Percentiles rank a stretch among this genome's conserved stretches.
phyloP scores from a whole-genome alignment of 2,888 invertebrate species.

The Eudemis profundana region DNA sequence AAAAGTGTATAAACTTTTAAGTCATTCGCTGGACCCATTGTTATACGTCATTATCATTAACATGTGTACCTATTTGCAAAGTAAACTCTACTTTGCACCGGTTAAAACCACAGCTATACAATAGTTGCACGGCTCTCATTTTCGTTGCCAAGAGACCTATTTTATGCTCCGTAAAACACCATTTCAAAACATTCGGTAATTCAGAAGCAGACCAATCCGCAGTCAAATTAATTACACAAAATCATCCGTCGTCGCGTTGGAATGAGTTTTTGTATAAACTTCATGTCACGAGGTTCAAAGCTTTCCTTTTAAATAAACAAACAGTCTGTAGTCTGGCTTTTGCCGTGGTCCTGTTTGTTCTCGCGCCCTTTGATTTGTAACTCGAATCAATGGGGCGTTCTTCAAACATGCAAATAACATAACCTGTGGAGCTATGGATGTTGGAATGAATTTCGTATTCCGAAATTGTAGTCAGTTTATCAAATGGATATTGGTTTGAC shows the following conservation, averaged over 20 bases:
- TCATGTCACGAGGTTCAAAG: slow-evolving; percentile 41
- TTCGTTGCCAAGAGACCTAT: slow-evolving; percentile 25
- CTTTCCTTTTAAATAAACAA: slow-evolving; percentile 41
- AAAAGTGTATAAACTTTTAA: neutral
- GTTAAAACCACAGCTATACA: slow-evolving; percentile 17
- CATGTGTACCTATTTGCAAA: no score
- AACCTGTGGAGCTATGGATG: slow-evolving; percentile 35
- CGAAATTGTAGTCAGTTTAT: slow-evolving; percentile 1
- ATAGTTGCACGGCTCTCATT: slow-evolving; percentile 22
- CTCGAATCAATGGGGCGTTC: slow-evolving; percentile 39
- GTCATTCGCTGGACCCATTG: neutral
- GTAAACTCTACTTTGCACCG: slow-evolving; percentile 16
- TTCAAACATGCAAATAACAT: slow-evolving; percentile 41
- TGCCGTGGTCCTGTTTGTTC: slow-evolving; percentile 37
- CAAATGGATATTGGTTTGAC: neutral
- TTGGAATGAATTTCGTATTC: slow-evolving; percentile 1
- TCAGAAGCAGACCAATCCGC: slow-evolving; percentile 20
- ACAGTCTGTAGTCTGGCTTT: slow-evolving; percentile 44
- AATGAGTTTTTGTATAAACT: slow-evolving; percentile 43
- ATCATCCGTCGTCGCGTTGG: slow-evolving; percentile 28
- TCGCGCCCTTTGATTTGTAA: slow-evolving; percentile 43
- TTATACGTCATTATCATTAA: slow-evolving; percentile 2
- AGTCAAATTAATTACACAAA: slow-evolving; percentile 37
- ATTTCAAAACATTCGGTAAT: slow-evolving; percentile 27
- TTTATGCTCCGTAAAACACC: slow-evolving; percentile 34